Evolutionary conservation across 2,888 invertebrate genomes (phyloP).

Genomic region (Aromia moschata): DNA sequence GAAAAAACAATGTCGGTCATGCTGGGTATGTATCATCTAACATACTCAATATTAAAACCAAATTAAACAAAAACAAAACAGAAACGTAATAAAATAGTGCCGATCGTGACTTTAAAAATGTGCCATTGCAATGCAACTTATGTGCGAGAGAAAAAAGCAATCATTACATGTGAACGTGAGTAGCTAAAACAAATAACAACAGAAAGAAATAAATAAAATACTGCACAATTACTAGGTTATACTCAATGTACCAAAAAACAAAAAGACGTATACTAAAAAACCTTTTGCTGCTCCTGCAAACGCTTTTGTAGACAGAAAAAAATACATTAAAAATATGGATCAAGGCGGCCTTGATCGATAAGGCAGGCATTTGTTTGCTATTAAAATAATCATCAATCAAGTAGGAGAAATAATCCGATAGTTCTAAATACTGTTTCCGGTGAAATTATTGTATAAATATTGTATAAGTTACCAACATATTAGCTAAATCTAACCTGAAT

Average conservation of each 20-base stretch:
- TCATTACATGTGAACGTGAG: slow-evolving; percentile 80
- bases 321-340: slow-evolving; percentile 34
- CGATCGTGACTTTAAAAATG: slow-evolving; percentile 63
- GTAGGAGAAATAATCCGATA: too few relatives aligned
- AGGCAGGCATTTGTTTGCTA: too few relatives aligned
- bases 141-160: slow-evolving; percentile 65
- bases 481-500: too few relatives aligned
- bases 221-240: slow-evolving; percentile 51
- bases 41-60: slow-evolving; percentile 57
- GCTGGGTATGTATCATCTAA: slow-evolving; percentile 58
- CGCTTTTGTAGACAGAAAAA: slow-evolving; percentile 65
- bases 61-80: slow-evolving; percentile 57
- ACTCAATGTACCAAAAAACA: too few relatives aligned
- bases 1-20: slow-evolving; percentile 45
- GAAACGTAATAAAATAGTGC: slow-evolving; percentile 58
- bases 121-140: slow-evolving; percentile 64
- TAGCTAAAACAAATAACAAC: slow-evolving; percentile 67
- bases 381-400: too few relatives aligned
- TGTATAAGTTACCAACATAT: too few relatives aligned
- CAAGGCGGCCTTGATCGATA: slow-evolving; percentile 5
- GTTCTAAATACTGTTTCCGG: too few relatives aligned
- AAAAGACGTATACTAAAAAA: too few relatives aligned
- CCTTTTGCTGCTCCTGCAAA: slow-evolving; percentile 63
- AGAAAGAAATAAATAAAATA: slow-evolving; percentile 57
- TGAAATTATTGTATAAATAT: too few relatives aligned